A percentile compares a stretch with the other conserved stretches of the same genome.
Conservation (phyloP, 2,888 invertebrate species). For the Ptychoptera contaminata region DNA sequence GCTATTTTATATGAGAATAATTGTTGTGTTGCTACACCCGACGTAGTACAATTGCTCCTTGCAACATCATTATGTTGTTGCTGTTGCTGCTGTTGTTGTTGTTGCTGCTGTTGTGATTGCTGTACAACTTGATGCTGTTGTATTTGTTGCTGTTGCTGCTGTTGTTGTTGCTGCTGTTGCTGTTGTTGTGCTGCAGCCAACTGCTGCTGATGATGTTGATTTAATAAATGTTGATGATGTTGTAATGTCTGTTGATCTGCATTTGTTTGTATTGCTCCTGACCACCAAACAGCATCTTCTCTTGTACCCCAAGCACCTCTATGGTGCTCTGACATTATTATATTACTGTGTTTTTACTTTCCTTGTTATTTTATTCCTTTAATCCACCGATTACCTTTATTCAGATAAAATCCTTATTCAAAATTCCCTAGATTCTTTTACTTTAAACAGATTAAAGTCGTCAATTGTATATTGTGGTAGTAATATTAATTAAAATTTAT, state of each 20-base stretch:
- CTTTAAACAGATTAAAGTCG: too few species aligned
- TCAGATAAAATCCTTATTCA: too few species aligned
- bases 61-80: conserved; percentile 34
- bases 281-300: conserved; percentile 43
- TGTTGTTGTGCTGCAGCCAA: conserved; percentile 26
- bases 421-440: too few species aligned
- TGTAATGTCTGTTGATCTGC: conserved; percentile 32
- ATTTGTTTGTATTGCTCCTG: conserved; percentile 33
- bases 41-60: conserved; percentile 40
- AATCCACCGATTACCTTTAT: too few species aligned
- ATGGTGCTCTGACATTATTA: conserved; percentile 45
- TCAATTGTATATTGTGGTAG: not conserved
- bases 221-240: conserved; percentile 35
- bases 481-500: not conserved
- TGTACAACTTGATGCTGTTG: conserved; percentile 34
- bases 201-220: conserved; percentile 38
- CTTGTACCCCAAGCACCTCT: conserved; percentile 47
- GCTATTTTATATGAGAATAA: conserved; percentile 77
- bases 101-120: conserved; percentile 29
- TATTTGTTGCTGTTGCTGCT: conserved; percentile 24
- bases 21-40: conserved; percentile 48
- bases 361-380: not conserved
- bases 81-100: conserved; percentile 31
- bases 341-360: conserved; percentile 17
- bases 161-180: conserved; percentile 18